Evolutionary conservation across 2,888 invertebrate species (phyloP), one percentile per base, ranked within the genome.

Genomic region (Suillia variegata): DNA sequence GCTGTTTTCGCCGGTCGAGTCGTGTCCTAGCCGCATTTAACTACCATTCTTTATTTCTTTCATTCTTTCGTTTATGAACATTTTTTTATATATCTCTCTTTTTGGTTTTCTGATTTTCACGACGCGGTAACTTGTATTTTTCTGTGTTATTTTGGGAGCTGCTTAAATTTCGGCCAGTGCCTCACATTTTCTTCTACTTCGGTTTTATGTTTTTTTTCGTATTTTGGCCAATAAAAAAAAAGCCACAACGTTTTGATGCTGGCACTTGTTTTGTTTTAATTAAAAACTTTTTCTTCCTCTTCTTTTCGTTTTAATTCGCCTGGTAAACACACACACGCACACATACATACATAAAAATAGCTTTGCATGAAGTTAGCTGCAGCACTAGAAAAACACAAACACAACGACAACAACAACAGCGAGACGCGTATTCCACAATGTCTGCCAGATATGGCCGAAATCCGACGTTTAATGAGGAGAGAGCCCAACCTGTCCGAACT

Each of bases 231-330:
- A n/a, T n/a, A n/a, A n/a, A n/a, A n/a, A n/a, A n/a, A n/a, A n/a
- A n/a, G n/a, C n/a, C n/a, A n/a, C n/a, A 50, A 50, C 21, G 26
- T 59, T 59, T 59, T 55, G 54, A 55, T 55, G 59, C 52, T 47
- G 59, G 47, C 55, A 34, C 55, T 70, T 69, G 66, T 70, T 70
- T 68, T 67, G 65, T 66, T 70, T 70, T 70, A 69, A 69, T 70
- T 70, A 70, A 69, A 66, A 69, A 62, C 60, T 68, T 68, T 66
- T 60, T 57, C 48, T n/a, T 54, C 58, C 56, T 60, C 38, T 54
- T 42, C 2, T 42, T 54, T 54, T 26, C 34, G 8, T 26, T 58
- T 47, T 38, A 13, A 8, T 18, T 17, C 45, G 45, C 45, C 18
- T 45, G 18, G 18, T 5, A 18, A 20, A 17, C 13, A 45, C 45